phyloP scores from a whole-genome alignment of 2,113 vertebrate species.

The Mus spicilegus region DNA sequence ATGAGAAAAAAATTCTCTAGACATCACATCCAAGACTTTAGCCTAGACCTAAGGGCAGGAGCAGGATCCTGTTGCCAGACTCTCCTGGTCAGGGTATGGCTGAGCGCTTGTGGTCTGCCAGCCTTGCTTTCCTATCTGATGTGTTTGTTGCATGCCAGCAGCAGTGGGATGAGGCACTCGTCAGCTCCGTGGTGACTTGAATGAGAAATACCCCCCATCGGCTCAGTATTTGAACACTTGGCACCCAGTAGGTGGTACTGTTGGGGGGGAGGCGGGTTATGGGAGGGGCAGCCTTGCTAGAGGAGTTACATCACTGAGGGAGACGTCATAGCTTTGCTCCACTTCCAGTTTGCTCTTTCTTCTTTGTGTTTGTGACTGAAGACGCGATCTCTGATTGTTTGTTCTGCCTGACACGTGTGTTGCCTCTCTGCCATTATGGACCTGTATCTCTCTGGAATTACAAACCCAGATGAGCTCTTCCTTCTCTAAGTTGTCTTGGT shows the following conservation, averaged over 20 bases:
- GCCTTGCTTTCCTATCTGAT: neutral
- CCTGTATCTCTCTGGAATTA: neutral
- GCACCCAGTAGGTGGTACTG: neutral
- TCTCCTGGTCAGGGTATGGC: conserved; percentile 70
- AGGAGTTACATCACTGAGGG: neutral
- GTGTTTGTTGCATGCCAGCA: neutral
- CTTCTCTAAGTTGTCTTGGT: neutral
- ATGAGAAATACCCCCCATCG: neutral
- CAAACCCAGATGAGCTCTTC: neutral
- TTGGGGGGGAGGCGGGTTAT: neutral
- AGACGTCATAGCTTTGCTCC: no score
- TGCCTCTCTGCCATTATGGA: neutral
- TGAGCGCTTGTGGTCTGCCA: neutral
- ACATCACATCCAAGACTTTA: neutral
- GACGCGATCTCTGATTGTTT: neutral
- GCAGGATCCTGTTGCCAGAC: conserved; percentile 23
- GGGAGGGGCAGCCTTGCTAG: neutral
- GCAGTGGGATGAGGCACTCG: conserved; percentile 36
- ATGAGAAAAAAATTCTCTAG: neutral
- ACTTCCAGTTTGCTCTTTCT: neutral
- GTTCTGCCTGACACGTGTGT: neutral
- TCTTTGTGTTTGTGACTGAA: neutral
- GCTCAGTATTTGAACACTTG: neutral
- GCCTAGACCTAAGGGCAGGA: conserved; percentile 34
- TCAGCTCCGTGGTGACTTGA: neutral